Conservation (phyloP, 2,888 invertebrate genomes). For the Zaprionus obscuricornis region DNA sequence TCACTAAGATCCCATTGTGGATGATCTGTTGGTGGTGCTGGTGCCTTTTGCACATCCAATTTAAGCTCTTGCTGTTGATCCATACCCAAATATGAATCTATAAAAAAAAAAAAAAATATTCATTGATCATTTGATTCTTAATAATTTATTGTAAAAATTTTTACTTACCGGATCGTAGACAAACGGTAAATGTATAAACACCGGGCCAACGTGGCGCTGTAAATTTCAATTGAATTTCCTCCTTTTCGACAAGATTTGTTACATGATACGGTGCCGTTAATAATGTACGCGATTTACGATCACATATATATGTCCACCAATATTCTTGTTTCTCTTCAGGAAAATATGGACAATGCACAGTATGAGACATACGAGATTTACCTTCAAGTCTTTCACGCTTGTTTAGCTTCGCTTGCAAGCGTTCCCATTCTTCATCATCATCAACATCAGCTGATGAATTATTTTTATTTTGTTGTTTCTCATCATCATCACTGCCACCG, state of each 20-base stretch:
- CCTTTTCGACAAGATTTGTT: conserved; percentile 94
- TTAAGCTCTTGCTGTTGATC: conserved; percentile 98
- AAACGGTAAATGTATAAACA: conserved; percentile 95
- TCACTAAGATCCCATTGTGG: conserved; percentile 99
- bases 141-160: background rate
- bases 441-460: conserved; percentile 85
- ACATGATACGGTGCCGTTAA: conserved; percentile 97
- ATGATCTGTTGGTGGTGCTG: conserved; percentile 94
- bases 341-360: conserved; percentile 98
- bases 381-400: conserved; percentile 96
- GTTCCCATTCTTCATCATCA: conserved; percentile 96
- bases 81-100: conserved; percentile 98
- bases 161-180: conserved; percentile 91
- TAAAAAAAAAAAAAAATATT: conserved; percentile 1
- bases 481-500: conserved; percentile 86
- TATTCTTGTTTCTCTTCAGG: conserved; percentile 98
- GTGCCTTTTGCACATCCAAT: conserved; percentile 98
- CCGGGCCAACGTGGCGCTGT: conserved; percentile 98
- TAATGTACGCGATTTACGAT: conserved; percentile 95
- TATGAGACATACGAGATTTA: conserved; percentile 95
- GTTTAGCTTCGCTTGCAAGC: conserved; percentile 93
- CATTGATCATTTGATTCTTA: background rate
- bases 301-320: conserved; percentile 99
- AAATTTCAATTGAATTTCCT: conserved; percentile 97
- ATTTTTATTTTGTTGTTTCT: conserved; percentile 86